Percentiles rank a stretch among this genome's conserved stretches.
These are phyloP conservation scores for Aplochiton taeniatus DNA, from an alignment of 2,797 vertebrate genomes.

Conservation along the genomic window DNA sequence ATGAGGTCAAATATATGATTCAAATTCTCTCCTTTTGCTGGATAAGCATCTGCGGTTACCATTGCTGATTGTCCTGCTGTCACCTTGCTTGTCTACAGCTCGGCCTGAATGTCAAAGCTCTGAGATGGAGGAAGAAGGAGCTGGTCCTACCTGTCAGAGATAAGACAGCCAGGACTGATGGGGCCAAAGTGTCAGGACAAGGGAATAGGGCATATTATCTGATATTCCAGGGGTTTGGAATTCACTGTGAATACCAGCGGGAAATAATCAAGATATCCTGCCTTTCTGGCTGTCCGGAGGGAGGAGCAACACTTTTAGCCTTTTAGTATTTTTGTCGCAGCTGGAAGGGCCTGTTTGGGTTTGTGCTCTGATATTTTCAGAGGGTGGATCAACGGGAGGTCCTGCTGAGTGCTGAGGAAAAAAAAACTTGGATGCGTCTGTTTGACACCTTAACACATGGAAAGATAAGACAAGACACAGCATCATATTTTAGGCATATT, in stretches of 20 bases:
- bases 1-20: too few relatives aligned
- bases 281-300: conserved; percentile 41
- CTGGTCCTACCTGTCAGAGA: conserved; percentile 56
- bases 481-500: too few relatives aligned
- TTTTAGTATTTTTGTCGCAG: conserved; percentile 53
- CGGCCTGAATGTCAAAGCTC: conserved; percentile 57
- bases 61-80: too few relatives aligned
- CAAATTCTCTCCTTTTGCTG: too few relatives aligned
- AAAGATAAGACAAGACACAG: conserved; percentile 9
- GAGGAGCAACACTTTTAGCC: conserved; percentile 55
- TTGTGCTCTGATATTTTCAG: conserved; percentile 51
- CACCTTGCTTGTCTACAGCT: conserved; percentile 22
- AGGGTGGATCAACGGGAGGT: conserved; percentile 13
- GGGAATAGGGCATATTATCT: conserved; percentile 64
- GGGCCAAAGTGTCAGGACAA: conserved; percentile 60
- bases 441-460: conserved; percentile 10
- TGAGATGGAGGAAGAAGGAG: conserved; percentile 39
- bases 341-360: conserved; percentile 37
- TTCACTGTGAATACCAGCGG: conserved; percentile 62
- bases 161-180: conserved; percentile 68
- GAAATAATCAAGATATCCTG: conserved; percentile 62
- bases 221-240: conserved; percentile 64
- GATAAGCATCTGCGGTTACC: too few relatives aligned
- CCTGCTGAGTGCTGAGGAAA: conserved; percentile 21
- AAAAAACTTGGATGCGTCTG: conserved; percentile 15